Percentiles rank a stretch among this genome's conserved stretches.
phyloP scores from a whole-genome alignment of 2,113 vertebrate species.

The Orthonyx spaldingii region DNA sequence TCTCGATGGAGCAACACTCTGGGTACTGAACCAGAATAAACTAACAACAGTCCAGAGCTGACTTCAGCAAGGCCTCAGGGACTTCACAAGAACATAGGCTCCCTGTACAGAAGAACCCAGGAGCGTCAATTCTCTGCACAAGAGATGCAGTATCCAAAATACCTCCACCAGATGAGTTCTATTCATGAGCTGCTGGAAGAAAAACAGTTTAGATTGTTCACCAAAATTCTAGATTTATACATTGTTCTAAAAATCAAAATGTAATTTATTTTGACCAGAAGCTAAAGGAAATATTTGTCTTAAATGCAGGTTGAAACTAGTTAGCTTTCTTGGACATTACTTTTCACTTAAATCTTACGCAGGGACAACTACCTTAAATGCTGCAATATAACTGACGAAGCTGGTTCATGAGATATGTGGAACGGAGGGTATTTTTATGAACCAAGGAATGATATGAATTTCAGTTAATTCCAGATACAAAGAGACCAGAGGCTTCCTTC shows the following conservation, averaged over 20 bases:
- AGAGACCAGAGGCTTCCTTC: conserved; percentile 4
- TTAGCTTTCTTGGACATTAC: not conserved
- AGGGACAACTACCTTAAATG: not conserved
- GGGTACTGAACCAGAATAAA: not conserved
- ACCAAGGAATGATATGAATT: not conserved
- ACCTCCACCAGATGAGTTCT: not conserved
- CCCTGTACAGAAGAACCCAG: not conserved
- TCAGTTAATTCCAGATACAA: not conserved
- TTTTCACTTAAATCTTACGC: not conserved
- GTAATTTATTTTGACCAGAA: not conserved
- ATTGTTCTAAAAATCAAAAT: not conserved
- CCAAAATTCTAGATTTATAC: not conserved
- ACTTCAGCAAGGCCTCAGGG: not conserved
- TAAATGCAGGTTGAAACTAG: not conserved
- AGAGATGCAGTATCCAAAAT: not conserved
- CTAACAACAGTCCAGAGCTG: not conserved
- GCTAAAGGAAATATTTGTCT: not conserved
- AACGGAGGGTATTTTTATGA: not conserved
- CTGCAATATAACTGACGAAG: not conserved
- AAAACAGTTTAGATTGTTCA: not conserved
- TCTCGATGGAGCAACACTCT: not conserved
- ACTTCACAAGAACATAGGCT: not conserved
- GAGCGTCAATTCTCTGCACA: not conserved
- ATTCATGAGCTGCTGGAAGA: not conserved
- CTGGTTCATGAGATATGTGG: not conserved